Percentiles rank a stretch among this genome's conserved stretches.
Conservation (phyloP, 1,140 invertebrate species). For the Camponotus pennsylvanicus region DNA sequence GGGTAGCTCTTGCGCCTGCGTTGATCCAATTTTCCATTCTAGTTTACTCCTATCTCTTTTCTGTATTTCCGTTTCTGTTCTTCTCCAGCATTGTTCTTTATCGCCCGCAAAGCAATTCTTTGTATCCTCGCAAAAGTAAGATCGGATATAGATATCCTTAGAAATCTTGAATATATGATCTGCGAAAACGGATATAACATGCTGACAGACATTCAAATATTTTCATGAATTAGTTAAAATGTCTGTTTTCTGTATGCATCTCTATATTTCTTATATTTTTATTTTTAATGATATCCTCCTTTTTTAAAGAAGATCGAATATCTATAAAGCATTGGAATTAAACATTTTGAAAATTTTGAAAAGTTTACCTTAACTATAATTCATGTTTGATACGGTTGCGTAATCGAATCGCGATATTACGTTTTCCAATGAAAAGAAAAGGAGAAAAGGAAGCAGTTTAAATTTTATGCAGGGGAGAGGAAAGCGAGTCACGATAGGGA, state of each 20-base stretch:
- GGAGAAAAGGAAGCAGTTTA: not conserved
- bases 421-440: not conserved
- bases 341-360: not conserved
- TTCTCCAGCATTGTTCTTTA: constrained; percentile 2
- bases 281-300: not conserved
- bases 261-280: not conserved
- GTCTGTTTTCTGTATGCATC: not conserved
- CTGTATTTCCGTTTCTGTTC: constrained; percentile 15
- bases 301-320: not conserved
- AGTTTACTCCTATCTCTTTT: constrained; percentile 7
- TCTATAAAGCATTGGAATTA: not conserved
- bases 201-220: not conserved
- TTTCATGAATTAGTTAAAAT: not conserved
- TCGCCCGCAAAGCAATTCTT: constrained; percentile 45
- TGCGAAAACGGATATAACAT: not conserved
- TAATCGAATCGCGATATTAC: not conserved
- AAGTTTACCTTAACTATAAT: not conserved
- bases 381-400: too few relatives aligned
- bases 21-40: constrained; percentile 54
- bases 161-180: not conserved
- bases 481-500: not conserved
- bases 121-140: not conserved
- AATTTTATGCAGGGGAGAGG: not conserved
- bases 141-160: not conserved
- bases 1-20: constrained; percentile 53